Conservation (phyloP, 2,797 vertebrate genomes). For the Lophotriccus pileatus region DNA sequence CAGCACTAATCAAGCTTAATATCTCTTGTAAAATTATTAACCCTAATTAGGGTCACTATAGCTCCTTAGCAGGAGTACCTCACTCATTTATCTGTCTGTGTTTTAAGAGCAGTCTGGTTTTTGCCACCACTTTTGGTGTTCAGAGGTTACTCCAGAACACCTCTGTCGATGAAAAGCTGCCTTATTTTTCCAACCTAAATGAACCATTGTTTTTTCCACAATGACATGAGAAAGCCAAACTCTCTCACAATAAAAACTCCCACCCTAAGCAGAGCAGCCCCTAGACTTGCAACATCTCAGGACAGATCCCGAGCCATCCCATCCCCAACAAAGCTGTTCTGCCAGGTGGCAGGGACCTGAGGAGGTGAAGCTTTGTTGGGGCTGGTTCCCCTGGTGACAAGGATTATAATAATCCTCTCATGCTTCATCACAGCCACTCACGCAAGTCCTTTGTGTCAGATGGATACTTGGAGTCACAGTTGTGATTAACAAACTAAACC, state of each 20-base stretch:
- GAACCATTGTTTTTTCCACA: not conserved
- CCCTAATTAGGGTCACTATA: not conserved
- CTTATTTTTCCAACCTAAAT: not conserved
- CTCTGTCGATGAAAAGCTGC: not conserved
- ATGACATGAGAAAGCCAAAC: not conserved
- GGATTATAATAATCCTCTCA: not conserved
- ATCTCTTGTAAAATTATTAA: not conserved
- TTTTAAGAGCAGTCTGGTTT: not conserved
- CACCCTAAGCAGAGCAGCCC: not conserved
- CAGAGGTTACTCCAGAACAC: not conserved
- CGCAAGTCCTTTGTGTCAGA: not conserved
- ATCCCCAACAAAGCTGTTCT: not conserved
- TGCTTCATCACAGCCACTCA: not conserved
- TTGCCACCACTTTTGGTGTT: not conserved
- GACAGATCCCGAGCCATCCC: not conserved
- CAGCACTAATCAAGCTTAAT: not conserved
- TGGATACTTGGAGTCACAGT: not conserved
- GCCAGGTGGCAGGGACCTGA: not conserved
- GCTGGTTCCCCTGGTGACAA: not conserved
- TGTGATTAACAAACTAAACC: not conserved
- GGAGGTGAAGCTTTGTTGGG: not conserved
- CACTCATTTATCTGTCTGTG: not conserved
- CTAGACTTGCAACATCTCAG: not conserved
- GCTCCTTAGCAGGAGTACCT: not conserved
- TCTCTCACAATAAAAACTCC: not conserved